These are phyloP conservation scores for Anniella stebbinsi DNA, from an alignment of 2,797 vertebrate genomes.

Conservation along the genomic window DNA sequence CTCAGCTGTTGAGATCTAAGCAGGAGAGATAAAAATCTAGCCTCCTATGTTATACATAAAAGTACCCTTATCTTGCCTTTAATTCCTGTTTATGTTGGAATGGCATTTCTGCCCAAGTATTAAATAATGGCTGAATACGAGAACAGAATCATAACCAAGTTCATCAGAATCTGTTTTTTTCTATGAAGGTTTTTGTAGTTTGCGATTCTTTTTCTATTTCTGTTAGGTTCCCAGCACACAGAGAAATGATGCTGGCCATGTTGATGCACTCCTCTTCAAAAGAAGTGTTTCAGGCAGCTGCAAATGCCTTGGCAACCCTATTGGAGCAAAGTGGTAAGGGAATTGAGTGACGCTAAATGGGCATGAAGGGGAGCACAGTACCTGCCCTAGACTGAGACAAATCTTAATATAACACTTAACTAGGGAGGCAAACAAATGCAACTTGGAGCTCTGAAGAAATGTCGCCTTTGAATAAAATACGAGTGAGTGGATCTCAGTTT, in stretches of 20 bases:
- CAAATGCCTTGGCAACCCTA: conserved; percentile 86
- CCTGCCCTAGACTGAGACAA: not conserved
- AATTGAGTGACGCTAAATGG: not conserved
- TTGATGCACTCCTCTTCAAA: conserved; percentile 89
- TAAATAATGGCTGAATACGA: not conserved
- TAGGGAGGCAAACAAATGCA: not conserved
- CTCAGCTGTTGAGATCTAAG: not conserved
- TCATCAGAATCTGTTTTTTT: not conserved
- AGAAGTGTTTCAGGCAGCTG: conserved; percentile 90
- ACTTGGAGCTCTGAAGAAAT: not conserved
- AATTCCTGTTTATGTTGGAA: not conserved
- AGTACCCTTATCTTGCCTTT: not conserved
- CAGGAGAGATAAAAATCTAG: not conserved
- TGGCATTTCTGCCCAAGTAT: not conserved
- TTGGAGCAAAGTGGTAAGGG: conserved; percentile 87
- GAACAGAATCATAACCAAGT: conserved; percentile 3
- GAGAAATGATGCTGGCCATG: conserved; percentile 92
- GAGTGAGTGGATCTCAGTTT: not conserved
- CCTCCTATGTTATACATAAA: not conserved
- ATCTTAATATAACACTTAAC: not conserved
- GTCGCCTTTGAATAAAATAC: not conserved
- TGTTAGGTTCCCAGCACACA: conserved; percentile 88
- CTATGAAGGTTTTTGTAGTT: not conserved
- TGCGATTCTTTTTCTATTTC: conserved; percentile 49
- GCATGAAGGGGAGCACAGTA: not conserved